phyloP scores from a whole-genome alignment of 1,140 invertebrate genomes.

The Drosophila seguyi region DNA sequence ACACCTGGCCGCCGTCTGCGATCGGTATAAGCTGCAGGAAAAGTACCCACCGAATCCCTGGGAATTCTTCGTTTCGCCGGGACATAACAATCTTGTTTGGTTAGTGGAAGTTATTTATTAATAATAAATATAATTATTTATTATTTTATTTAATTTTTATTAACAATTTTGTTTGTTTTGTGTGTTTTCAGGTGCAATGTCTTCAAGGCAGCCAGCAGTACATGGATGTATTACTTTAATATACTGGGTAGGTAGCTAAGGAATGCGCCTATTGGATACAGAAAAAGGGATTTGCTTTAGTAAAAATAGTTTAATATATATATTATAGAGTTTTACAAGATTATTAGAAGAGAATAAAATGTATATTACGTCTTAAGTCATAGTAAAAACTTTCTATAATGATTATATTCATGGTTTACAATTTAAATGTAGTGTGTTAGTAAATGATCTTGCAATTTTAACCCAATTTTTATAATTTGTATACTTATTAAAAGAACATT shows the following conservation, averaged over 20 bases:
- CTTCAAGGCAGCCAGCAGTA: conserved; percentile 92
- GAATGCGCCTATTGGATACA: neutral
- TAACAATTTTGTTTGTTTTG: neutral
- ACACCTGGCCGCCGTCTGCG: conserved; percentile 68
- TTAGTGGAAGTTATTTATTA: neutral
- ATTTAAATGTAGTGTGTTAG: neutral
- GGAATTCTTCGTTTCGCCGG: conserved; percentile 91
- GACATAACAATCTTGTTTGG: conserved; percentile 90
- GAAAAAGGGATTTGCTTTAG: neutral
- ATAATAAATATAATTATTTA: neutral
- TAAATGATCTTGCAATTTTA: too few relatives aligned
- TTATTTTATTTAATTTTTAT: neutral
- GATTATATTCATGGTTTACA: neutral
- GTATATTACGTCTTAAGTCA: neutral
- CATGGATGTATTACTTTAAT: conserved; percentile 93
- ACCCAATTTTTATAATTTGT: too few relatives aligned
- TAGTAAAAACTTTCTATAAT: neutral
- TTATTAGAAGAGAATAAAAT: rapidly evolving
- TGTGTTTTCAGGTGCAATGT: conserved; percentile 87
- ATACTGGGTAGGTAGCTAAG: conserved; percentile 86
- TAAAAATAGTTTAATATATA: neutral
- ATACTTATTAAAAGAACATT: too few relatives aligned
- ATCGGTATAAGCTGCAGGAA: conserved; percentile 68
- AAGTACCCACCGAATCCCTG: conserved; percentile 87
- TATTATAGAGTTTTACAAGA: neutral